Evolutionary conservation across 2,113 vertebrate genomes (phyloP), one percentile per base, ranked within the genome.

Genomic region (Kryptolebias marmoratus): DNA sequence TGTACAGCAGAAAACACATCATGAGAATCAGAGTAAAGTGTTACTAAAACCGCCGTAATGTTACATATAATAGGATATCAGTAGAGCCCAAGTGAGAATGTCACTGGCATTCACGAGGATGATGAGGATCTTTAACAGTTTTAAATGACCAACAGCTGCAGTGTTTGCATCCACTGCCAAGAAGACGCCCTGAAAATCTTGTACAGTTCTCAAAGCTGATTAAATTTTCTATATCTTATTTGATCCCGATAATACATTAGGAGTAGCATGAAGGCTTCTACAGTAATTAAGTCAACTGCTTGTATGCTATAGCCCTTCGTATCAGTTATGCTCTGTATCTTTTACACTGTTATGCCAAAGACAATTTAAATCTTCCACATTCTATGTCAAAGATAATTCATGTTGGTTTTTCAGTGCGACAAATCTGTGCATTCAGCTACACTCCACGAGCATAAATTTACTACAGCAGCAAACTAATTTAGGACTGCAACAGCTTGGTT

Each of bases 401-500:
- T 66, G 39, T 45, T 14, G 45, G 13, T 14, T 61, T 79, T 84
- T 72, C 55, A 62, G 10, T 71, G 60, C 54, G 54, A 53, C 7
- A 2, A 79, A 62, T 60, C 50, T 36, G 4, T 79, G 61, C 69
- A 69, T 36, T 44, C 65, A 61, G 64, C 49, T 65, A n/a, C 55
- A 75, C 42, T 76, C 27, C 48, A 69, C 68, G 57, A 77, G 45
- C 53, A 52, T 77, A 73, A 67, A 82, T 79, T 48, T 47, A 72
- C 47, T 28, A 10, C 48, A 69, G 64, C 74, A 58, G 63, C 64
- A 68, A 82, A 50, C 66, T 67, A 60, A 81, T 81, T 83, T 8
- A 63, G 50, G 18, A 31, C 56, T 53, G 64, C 63, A 77, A 66
- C 80, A 82, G 81, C 72, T 85, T 72, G 64, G 30, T 74, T 68